Conservation (phyloP, 2,113 vertebrate species). For the Myotis yumanensis region DNA sequence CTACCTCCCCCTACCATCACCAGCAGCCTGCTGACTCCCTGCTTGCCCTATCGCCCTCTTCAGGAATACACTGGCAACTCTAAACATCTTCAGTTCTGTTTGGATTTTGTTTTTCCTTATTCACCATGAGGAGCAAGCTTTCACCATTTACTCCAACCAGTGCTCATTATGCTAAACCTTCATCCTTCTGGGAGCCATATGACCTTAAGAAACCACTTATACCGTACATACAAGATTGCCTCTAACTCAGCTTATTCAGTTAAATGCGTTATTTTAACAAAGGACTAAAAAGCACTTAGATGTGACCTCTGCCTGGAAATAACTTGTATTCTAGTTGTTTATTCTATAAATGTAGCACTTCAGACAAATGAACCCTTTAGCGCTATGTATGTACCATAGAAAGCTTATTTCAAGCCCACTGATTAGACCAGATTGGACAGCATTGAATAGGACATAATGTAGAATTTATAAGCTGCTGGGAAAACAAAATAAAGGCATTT, state of each 20-base stretch:
- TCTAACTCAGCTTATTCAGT: neutral
- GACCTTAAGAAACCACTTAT: neutral
- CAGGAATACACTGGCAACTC: neutral
- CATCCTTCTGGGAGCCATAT: neutral
- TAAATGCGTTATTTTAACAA: slow-evolving; percentile 11
- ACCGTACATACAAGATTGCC: neutral
- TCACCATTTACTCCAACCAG: neutral
- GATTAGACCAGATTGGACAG: neutral
- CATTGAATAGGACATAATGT: neutral
- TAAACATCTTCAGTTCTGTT: neutral
- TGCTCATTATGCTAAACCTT: neutral
- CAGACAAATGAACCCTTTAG: neutral
- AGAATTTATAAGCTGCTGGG: neutral
- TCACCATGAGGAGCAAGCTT: neutral
- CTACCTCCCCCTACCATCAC: neutral
- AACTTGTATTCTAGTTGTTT: neutral
- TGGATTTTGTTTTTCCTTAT: neutral
- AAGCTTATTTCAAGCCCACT: neutral
- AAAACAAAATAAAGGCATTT: neutral
- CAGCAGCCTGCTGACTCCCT: neutral
- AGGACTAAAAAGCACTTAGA: neutral
- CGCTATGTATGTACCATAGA: neutral
- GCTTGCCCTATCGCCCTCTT: neutral
- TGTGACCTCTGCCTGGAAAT: neutral
- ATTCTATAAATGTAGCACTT: neutral